A percentile compares a stretch with the other conserved stretches of the same genome.
Conservation (phyloP, 2,113 vertebrate species). For the Phrynosoma platyrhinos region DNA sequence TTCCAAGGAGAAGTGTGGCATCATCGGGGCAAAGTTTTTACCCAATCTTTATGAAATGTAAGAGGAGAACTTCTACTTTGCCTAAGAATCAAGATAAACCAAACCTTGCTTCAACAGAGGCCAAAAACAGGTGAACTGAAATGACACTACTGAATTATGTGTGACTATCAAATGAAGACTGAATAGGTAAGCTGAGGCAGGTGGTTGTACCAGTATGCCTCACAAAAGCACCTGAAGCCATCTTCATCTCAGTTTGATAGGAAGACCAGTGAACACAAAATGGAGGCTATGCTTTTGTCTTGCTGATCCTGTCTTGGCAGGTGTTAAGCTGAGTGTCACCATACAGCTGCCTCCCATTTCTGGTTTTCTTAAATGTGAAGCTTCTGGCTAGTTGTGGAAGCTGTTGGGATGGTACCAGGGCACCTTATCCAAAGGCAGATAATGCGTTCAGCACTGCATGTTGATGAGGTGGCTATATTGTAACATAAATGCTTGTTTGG, state of each 20-base stretch:
- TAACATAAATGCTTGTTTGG: constrained; percentile 72
- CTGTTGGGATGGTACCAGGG: constrained; percentile 18
- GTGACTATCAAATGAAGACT: neutral
- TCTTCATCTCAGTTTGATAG: constrained; percentile 35
- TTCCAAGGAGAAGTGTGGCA: constrained; percentile 1
- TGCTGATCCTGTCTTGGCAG: constrained; percentile 1
- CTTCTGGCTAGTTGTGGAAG: constrained; percentile 11
- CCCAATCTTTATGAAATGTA: neutral
- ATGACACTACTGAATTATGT: neutral
- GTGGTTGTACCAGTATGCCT: neutral
- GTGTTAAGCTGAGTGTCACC: constrained; percentile 33
- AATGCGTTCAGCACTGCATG: constrained; percentile 56
- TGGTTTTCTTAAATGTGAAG: neutral
- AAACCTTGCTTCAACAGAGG: constrained; percentile 17
- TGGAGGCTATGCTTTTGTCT: neutral
- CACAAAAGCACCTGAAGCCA: constrained; percentile 14
- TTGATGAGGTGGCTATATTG: constrained; percentile 62
- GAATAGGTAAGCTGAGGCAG: constrained; percentile 16
- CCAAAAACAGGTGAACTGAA: neutral
- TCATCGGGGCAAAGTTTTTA: neutral
- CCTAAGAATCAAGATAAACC: neutral
- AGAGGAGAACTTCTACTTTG: neutral
- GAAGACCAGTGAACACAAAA: neutral
- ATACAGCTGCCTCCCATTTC: neutral
- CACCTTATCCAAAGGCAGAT: constrained; percentile 48